These are phyloP conservation scores for Varecia variegata DNA, from an alignment of 2,797 vertebrate species.

Conservation along the genomic window DNA sequence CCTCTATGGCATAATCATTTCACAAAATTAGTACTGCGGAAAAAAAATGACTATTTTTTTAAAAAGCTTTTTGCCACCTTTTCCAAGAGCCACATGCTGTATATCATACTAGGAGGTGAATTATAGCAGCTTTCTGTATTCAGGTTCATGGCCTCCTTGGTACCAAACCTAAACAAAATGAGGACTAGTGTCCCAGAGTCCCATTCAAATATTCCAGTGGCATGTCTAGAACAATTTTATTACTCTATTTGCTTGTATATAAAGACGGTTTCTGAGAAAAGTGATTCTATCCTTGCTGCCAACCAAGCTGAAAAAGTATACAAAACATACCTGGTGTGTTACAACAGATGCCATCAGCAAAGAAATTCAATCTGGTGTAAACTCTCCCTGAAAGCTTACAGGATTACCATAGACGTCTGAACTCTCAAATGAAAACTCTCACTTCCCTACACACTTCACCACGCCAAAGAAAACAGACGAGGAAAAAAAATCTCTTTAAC, in stretches of 20 bases:
- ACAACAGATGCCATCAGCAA: slow-evolving; percentile 25
- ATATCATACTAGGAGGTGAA: neutral
- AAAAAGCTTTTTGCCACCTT: neutral
- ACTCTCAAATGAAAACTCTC: neutral
- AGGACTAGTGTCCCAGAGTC: neutral
- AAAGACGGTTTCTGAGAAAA: neutral
- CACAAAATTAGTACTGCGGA: neutral
- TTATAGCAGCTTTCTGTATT: neutral
- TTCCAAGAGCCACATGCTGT: neutral
- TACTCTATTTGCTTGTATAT: neutral
- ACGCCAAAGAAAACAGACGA: neutral
- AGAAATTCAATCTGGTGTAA: slow-evolving; percentile 23
- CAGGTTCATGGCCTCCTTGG: neutral
- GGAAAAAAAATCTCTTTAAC: neutral
- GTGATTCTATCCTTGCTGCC: neutral
- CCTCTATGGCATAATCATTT: neutral
- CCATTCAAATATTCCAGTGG: neutral
- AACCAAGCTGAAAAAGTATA: neutral
- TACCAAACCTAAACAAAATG: neutral
- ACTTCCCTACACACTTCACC: neutral
- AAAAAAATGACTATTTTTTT: neutral
- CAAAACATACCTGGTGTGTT: neutral
- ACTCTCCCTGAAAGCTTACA: neutral
- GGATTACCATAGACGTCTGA: neutral
- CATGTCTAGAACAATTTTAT: neutral